Evolutionary conservation across 2,797 vertebrate genomes (phyloP).

Genomic region (Macroramphosus scolopax): DNA sequence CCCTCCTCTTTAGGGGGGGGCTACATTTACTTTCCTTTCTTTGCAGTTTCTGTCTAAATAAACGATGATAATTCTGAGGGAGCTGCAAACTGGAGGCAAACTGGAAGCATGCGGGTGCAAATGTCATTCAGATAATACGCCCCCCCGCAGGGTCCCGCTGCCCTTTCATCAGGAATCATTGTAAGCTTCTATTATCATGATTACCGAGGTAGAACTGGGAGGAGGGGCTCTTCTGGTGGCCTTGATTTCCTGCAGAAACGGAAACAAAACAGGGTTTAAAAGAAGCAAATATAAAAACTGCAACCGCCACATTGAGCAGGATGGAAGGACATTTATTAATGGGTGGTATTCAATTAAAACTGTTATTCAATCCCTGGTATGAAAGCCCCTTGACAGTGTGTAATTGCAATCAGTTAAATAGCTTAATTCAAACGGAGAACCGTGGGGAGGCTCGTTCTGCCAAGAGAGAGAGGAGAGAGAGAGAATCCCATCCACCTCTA

Average conservation of each 20-base stretch:
- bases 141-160: conserved; percentile 20
- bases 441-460: conserved; percentile 42
- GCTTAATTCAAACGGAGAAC: conserved; percentile 63
- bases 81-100: conserved; percentile 41
- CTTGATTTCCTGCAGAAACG: not conserved
- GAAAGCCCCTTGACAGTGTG: conserved; percentile 60
- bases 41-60: conserved; percentile 26
- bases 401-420: conserved; percentile 71
- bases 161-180: conserved; percentile 38
- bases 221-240: conserved; percentile 2
- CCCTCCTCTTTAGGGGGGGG: not conserved
- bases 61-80: conserved; percentile 35
- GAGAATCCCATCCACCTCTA: too few relatives aligned
- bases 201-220: conserved; percentile 16
- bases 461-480: conserved; percentile 8
- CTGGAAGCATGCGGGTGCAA: conserved; percentile 30
- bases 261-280: not conserved
- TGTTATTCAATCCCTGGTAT: conserved; percentile 59
- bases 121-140: conserved; percentile 44
- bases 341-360: conserved; percentile 53
- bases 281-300: conserved; percentile 12
- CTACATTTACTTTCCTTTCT: conserved; percentile 34
- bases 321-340: conserved; percentile 35
- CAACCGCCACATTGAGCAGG: conserved; percentile 40
- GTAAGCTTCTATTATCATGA: conserved; percentile 19